These are phyloP conservation scores for Caenorhabditis briggsae DNA, from an alignment of 1,140 invertebrate species.

Conservation along the genomic window DNA sequence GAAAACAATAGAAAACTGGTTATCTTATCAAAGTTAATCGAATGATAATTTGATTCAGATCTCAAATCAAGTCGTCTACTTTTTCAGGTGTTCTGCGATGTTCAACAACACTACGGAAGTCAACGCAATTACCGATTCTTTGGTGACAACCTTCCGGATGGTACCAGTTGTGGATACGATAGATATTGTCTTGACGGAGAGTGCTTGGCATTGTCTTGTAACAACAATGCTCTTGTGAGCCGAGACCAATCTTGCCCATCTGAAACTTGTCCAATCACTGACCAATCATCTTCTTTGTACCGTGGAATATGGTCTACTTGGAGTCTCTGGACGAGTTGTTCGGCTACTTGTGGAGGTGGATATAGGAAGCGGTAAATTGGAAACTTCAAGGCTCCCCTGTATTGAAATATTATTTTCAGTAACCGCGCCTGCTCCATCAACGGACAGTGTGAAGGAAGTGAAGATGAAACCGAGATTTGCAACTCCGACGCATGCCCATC, in stretches of 20 bases:
- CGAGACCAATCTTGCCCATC: constrained; percentile 72
- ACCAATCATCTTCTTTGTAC: constrained; percentile 38
- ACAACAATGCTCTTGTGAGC: constrained; percentile 68
- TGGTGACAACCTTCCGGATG: constrained; percentile 77
- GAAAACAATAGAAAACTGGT: background rate
- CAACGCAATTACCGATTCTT: constrained; percentile 78
- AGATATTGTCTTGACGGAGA: constrained; percentile 77
- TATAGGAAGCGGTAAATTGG: constrained; percentile 65
- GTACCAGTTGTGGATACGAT: constrained; percentile 76
- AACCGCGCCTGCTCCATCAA: constrained; percentile 70
- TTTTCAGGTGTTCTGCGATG: constrained; percentile 77
- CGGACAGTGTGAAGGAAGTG: constrained; percentile 72
- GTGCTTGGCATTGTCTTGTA: constrained; percentile 75
- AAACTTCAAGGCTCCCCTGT: background rate
- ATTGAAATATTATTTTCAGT: constrained; percentile 42
- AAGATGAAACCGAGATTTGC: constrained; percentile 69
- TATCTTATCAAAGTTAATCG: background rate
- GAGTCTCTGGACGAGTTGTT: constrained; percentile 70
- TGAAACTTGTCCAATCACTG: constrained; percentile 71
- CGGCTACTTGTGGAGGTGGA: constrained; percentile 71
- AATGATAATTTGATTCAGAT: constrained; percentile 19
- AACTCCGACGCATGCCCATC: constrained; percentile 70
- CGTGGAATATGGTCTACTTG: constrained; percentile 71
- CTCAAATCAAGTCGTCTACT: background rate
- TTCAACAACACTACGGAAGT: constrained; percentile 68